Percentiles rank a stretch among this genome's conserved stretches.
Conservation (phyloP, 2,113 vertebrate species). For the Macrotis lagotis region DNA sequence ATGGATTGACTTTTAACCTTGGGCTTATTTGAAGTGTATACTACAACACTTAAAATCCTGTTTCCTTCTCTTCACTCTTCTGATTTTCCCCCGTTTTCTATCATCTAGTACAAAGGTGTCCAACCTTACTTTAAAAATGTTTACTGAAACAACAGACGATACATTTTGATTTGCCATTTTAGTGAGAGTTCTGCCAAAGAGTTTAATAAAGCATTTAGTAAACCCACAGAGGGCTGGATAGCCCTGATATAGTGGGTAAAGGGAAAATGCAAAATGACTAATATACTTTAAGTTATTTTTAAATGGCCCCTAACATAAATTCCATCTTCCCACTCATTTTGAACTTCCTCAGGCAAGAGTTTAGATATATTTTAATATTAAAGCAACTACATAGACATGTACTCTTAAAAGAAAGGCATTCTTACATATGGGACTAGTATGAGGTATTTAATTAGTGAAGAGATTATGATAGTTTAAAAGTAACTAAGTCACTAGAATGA, state of each 20-base stretch:
- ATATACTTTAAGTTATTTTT: background rate
- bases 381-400: background rate
- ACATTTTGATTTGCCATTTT: too few relatives aligned
- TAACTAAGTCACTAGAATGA: slow-evolving; percentile 11
- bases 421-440: background rate
- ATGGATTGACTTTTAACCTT: slow-evolving; percentile 17
- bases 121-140: too few relatives aligned
- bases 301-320: background rate
- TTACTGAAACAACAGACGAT: too few relatives aligned
- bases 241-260: too few relatives aligned
- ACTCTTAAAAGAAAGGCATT: background rate
- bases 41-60: slow-evolving; percentile 30
- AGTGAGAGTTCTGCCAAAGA: too few relatives aligned
- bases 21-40: background rate
- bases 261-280: slow-evolving; percentile 1
- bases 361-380: background rate
- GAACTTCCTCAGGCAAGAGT: background rate
- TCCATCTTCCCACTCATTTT: background rate
- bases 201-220: too few relatives aligned
- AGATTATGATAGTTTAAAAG: background rate
- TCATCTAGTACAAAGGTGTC: too few relatives aligned
- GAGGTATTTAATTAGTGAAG: background rate
- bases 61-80: slow-evolving; percentile 5
- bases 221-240: too few relatives aligned
- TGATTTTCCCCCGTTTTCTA: background rate